Conservation (phyloP, 2,113 vertebrate genomes). For the Tenebrosternarchus preto region DNA sequence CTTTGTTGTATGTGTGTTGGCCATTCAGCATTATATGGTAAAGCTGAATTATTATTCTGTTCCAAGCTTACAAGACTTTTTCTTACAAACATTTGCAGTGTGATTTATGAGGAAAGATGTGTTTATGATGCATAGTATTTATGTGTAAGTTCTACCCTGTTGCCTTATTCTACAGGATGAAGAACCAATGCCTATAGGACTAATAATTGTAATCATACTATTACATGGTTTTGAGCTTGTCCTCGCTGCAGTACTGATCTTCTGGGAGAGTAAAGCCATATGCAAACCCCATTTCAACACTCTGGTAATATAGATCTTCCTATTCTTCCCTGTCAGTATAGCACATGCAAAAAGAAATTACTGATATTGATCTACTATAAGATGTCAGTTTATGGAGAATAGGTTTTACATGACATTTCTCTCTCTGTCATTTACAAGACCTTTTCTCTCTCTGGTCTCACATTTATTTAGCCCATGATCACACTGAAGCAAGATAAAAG, state of each 20-base stretch:
- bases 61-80: background rate
- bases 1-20: background rate
- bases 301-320: slow-evolving; percentile 63
- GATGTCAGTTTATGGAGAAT: too few species aligned
- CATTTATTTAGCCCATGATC: slow-evolving; percentile 68
- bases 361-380: too few species aligned
- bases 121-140: background rate
- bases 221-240: slow-evolving; percentile 60
- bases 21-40: background rate
- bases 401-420: background rate
- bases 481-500: slow-evolving; percentile 63
- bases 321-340: too few species aligned
- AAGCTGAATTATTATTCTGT: background rate
- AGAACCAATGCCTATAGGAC: background rate
- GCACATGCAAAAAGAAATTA: too few species aligned
- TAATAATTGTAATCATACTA: slow-evolving; percentile 31
- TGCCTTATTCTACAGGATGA: background rate
- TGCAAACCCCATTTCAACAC: slow-evolving; percentile 72
- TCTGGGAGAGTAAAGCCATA: slow-evolving; percentile 72
- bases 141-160: background rate
- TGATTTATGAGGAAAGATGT: background rate
- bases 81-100: background rate
- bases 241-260: slow-evolving; percentile 61
- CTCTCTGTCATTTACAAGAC: background rate
- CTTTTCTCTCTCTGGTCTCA: background rate